Evolutionary conservation across 1,140 invertebrate species (phyloP).

Genomic region (Drosophila guanche): DNA sequence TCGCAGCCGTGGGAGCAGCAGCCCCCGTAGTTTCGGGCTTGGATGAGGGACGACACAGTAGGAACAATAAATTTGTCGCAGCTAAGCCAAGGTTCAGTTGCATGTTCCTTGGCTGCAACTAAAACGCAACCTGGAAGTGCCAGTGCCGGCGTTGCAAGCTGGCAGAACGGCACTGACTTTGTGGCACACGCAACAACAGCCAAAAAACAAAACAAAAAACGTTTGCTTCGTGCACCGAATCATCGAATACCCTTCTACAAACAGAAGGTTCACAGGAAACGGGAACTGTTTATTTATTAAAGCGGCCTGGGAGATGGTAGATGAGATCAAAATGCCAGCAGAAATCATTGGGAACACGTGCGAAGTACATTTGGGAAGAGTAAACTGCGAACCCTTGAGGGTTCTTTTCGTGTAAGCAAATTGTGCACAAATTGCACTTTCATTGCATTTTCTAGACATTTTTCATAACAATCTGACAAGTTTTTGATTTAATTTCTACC

Average conservation of each 20-base stretch:
- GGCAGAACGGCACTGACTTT: background rate
- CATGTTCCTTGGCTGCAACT: conserved; percentile 3
- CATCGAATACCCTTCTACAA: no score
- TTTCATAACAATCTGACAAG: background rate
- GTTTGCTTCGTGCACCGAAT: no score
- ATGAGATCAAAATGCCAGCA: no score
- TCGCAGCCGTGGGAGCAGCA: background rate
- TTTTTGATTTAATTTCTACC: no score
- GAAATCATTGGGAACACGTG: no score
- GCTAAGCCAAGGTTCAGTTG: conserved; percentile 20
- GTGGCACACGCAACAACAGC: conserved; percentile 3
- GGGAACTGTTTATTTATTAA: no score
- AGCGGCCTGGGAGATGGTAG: no score
- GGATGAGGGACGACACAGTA: background rate
- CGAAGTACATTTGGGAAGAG: no score
- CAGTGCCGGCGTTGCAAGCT: background rate
- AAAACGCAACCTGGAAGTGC: background rate
- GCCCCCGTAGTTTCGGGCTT: no score
- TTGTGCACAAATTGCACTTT: conserved; percentile 7
- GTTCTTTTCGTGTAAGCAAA: background rate
- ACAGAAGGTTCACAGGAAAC: no score
- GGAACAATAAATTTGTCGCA: conserved; percentile 34
- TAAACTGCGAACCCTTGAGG: background rate
- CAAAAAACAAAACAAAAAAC: background rate
- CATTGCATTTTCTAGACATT: conserved; percentile 4